Percentiles rank a stretch among this genome's conserved stretches.
Evolutionary conservation across 1,140 invertebrate genomes (phyloP).

Genomic region (Sycophila sp.): DNA sequence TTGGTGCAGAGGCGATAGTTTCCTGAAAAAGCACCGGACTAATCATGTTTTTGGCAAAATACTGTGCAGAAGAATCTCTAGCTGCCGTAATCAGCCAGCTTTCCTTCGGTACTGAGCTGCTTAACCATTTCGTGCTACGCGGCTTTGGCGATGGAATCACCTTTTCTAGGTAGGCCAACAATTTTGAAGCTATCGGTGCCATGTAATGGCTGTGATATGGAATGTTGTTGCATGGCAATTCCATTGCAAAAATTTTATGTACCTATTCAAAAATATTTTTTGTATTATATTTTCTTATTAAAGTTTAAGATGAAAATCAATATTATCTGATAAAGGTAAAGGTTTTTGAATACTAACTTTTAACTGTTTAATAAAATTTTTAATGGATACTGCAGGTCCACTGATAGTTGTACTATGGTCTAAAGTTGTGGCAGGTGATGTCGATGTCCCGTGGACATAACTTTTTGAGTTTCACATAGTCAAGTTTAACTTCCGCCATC

Average conservation of each 20-base stretch:
- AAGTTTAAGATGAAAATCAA: too few relatives aligned
- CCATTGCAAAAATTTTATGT: slow-evolving; percentile 83
- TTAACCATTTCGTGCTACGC: slow-evolving; percentile 81
- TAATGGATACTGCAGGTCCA: slow-evolving; percentile 79
- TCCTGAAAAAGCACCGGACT: slow-evolving; percentile 84
- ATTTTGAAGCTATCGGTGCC: slow-evolving; percentile 67
- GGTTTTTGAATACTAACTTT: slow-evolving; percentile 64
- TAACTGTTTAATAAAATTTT: slow-evolving; percentile 75
- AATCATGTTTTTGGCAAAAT: slow-evolving; percentile 90
- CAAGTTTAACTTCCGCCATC: slow-evolving; percentile 70
- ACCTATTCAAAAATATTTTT: too few relatives aligned
- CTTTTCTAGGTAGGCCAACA: slow-evolving; percentile 75
- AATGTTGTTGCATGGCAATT: slow-evolving; percentile 77
- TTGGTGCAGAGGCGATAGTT: slow-evolving; percentile 76
- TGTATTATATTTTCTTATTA: too few relatives aligned
- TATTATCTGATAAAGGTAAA: too few relatives aligned
- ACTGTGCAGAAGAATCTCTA: slow-evolving; percentile 81
- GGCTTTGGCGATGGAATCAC: slow-evolving; percentile 71
- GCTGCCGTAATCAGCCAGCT: slow-evolving; percentile 75
- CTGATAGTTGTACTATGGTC: slow-evolving; percentile 87
- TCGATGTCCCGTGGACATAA: slow-evolving; percentile 76
- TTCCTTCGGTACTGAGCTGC: slow-evolving; percentile 78
- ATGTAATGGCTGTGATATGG: slow-evolving; percentile 76
- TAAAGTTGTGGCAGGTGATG: slow-evolving; percentile 88
- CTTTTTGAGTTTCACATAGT: slow-evolving; percentile 63